Base-by-base conservation (phyloP, 2,888 invertebrate species). In the Dasypolia templi region DNA sequence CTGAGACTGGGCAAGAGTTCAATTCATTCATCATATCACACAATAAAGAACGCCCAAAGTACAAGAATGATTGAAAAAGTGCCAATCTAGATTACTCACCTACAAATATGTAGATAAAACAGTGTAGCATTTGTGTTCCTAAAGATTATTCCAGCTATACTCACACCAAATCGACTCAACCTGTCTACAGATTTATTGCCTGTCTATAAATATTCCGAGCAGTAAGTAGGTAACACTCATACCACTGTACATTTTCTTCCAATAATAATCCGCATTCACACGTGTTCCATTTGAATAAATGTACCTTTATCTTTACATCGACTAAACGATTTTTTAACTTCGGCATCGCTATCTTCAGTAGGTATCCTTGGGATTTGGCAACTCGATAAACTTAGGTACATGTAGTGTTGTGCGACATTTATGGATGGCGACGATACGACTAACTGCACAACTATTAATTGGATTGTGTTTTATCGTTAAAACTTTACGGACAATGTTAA, bases 381-480 rank as follows among this genome's bases (percentile, higher is more conserved):
- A 58, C 62, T 68, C 19, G 44, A 51, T 73, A 75, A 53, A 75
- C 46, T 46, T 67, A n/a, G n/a, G n/a, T n/a, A 71, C 32, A 62
- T 42, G 22, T 61, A 32, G 32, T 12, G 29, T 61, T 39, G 44
- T 56, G 58, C 63, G 71, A 81, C 67, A 82, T 76, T 66, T 63
- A 63, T 63, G 72, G 66, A 76, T 84, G 44, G 70, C 69, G 49
- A 42, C 62, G 67, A 69, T 55, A 84, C 72, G n/a, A 75, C 62
- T 62, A 65, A 63, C 82, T 77, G 74, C 72, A 71, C 62, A 84
- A 86, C 86, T 86, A 78, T 86, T 86, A 83, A 83, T 83, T 81
- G 75, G 68, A 71, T 81, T 72, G 78, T 78, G 74, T 78, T 84
- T 72, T 81, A 78, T 81, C 67, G 73, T 85, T 77, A 46, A 77